These are phyloP conservation scores for Kradibia gibbosae DNA, from an alignment of 1,140 invertebrate species.

Conservation along the genomic window DNA sequence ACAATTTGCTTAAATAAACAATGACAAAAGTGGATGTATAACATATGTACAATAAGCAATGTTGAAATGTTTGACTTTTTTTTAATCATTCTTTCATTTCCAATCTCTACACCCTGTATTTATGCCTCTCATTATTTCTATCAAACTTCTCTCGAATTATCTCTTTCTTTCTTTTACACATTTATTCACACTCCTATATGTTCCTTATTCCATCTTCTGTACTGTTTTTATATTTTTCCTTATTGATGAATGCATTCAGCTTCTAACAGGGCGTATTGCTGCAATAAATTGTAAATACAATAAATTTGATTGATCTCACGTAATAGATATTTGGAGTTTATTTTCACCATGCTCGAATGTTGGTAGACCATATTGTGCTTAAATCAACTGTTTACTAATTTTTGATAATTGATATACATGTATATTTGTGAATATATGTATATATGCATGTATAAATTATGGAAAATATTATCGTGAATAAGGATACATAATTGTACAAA, in stretches of 20 bases:
- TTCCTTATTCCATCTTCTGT: no score
- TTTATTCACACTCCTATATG: no score
- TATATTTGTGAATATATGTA: neutral
- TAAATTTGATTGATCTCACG: constrained; percentile 40
- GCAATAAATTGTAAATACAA: constrained; percentile 25
- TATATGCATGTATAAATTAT: neutral
- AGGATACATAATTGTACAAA: no score
- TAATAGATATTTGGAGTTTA: constrained; percentile 35
- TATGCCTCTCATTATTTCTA: neutral
- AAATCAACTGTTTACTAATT: constrained; percentile 14
- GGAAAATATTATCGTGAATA: no score
- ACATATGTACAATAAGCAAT: constrained; percentile 53
- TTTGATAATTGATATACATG: neutral
- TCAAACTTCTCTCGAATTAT: neutral
- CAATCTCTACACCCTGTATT: neutral
- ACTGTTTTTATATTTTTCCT: no score
- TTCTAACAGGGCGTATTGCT: constrained; percentile 20
- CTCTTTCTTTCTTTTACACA: constrained; percentile 9
- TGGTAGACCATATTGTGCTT: constrained; percentile 20
- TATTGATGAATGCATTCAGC: constrained; percentile 24
- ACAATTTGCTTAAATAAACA: constrained; percentile 53
- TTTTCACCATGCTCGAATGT: constrained; percentile 38
- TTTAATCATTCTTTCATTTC: constrained; percentile 24
- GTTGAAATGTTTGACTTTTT: constrained; percentile 51
- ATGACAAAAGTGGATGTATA: constrained; percentile 52